Conservation (phyloP, 1,140 invertebrate genomes). For the Bathynomus jamesi region DNA sequence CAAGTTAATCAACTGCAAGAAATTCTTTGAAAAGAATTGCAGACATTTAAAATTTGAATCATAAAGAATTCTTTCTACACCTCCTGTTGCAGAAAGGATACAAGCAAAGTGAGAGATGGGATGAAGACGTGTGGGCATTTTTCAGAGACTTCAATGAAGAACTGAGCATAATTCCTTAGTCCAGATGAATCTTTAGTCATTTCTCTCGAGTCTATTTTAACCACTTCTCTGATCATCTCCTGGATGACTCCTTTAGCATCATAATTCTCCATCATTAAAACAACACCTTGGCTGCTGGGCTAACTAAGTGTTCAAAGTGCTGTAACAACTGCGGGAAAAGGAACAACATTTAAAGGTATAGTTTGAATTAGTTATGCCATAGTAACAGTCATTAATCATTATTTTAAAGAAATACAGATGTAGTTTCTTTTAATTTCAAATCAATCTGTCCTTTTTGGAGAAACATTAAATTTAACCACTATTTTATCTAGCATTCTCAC, state of each 20-base stretch:
- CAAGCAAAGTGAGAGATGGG: slow-evolving; percentile 48
- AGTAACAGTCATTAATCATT: too few relatives aligned
- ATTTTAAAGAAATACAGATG: too few relatives aligned
- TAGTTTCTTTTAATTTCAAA: too few relatives aligned
- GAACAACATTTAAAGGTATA: too few relatives aligned
- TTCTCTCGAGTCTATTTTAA: slow-evolving; percentile 50
- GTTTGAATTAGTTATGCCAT: too few relatives aligned
- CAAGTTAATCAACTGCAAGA: too few relatives aligned
- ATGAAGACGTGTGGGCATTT: slow-evolving; percentile 57
- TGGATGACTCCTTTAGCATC: slow-evolving; percentile 56
- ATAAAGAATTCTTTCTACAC: slow-evolving; percentile 42
- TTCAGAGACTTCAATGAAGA: slow-evolving; percentile 61
- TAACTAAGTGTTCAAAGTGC: slow-evolving; percentile 60
- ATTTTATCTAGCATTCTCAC: too few relatives aligned
- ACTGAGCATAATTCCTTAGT: slow-evolving; percentile 55
- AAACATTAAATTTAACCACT: too few relatives aligned
- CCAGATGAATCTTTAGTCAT: slow-evolving; percentile 51
- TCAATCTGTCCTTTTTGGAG: too few relatives aligned
- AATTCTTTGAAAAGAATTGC: too few relatives aligned
- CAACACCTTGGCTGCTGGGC: slow-evolving; percentile 59
- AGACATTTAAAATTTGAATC: slow-evolving; percentile 2
- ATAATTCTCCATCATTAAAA: slow-evolving; percentile 56
- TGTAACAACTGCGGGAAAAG: slow-evolving; percentile 66
- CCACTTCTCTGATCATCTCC: slow-evolving; percentile 65
- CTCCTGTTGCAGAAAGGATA: slow-evolving; percentile 53